phyloP scores from a whole-genome alignment of 2,888 invertebrate genomes.

The Bhutanitis thaidina region DNA sequence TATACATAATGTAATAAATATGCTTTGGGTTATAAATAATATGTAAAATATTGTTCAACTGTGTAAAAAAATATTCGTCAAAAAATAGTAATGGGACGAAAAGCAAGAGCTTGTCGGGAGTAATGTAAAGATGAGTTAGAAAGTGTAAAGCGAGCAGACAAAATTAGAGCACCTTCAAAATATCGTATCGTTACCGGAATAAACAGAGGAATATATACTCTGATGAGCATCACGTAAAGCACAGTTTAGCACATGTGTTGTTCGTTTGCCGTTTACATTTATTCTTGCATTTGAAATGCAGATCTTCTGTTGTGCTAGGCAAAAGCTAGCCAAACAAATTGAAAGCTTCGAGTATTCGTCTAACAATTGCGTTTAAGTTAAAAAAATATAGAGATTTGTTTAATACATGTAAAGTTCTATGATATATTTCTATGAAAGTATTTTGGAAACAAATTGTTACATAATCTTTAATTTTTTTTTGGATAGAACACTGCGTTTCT shows the following conservation, averaged over 20 bases:
- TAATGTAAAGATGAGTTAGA: constrained; percentile 15
- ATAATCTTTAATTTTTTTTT: too few species aligned
- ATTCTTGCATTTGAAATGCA: constrained; percentile 60
- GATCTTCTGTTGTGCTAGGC: constrained; percentile 69
- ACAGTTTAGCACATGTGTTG: background rate
- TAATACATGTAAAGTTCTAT: too few species aligned
- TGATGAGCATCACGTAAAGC: background rate
- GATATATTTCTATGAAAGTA: too few species aligned
- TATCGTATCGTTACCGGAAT: constrained; percentile 5
- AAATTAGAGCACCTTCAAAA: constrained; percentile 8
- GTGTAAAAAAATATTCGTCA: constrained; percentile 1
- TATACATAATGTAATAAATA: too few species aligned
- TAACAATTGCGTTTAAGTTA: constrained; percentile 38
- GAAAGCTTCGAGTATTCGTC: constrained; percentile 33
- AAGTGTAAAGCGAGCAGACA: constrained; percentile 17
- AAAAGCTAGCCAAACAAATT: constrained; percentile 73
- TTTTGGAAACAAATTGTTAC: too few species aligned
- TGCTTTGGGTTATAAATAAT: too few species aligned
- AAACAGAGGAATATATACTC: background rate
- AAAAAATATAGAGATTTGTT: background rate
- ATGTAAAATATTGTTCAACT: too few species aligned
- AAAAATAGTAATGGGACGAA: constrained; percentile 6
- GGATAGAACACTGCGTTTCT: too few species aligned
- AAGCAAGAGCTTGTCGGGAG: constrained; percentile 5
- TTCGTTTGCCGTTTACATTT: constrained; percentile 39